Conservation (phyloP, 2,113 vertebrate genomes). For the Pungitius pungitius region DNA sequence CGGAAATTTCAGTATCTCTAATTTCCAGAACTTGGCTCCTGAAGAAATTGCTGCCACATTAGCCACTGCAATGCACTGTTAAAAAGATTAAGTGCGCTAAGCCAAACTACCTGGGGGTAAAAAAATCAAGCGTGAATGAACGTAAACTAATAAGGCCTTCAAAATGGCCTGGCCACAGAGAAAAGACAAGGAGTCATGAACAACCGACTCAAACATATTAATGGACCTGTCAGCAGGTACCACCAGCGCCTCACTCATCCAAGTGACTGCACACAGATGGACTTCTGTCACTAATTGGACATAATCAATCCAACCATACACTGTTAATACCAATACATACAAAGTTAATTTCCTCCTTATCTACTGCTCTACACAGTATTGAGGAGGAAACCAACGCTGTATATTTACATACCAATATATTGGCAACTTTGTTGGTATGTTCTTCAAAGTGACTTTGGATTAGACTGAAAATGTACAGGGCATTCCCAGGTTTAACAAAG, state of each 20-base stretch:
- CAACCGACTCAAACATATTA: slow-evolving; percentile 13
- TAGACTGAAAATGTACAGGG: too few species aligned
- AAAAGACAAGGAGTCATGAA: slow-evolving; percentile 24
- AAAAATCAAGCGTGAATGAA: slow-evolving; percentile 29
- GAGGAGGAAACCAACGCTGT: not conserved
- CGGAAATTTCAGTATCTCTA: not conserved
- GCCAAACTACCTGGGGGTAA: slow-evolving; percentile 41
- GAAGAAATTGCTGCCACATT: not conserved
- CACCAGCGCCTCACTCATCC: not conserved
- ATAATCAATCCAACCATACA: slow-evolving; percentile 32
- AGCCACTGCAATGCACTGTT: too few species aligned
- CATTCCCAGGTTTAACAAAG: too few species aligned
- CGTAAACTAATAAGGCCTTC: slow-evolving; percentile 11
- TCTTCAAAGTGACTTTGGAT: not conserved
- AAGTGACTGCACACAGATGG: slow-evolving; percentile 19
- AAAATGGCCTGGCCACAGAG: slow-evolving; percentile 4
- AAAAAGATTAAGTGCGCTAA: slow-evolving; percentile 42
- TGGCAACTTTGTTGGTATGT: not conserved
- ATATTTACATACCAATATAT: not conserved
- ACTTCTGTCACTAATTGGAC: slow-evolving; percentile 29
- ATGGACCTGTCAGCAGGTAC: slow-evolving; percentile 18
- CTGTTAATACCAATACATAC: too few species aligned
- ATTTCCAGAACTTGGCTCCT: slow-evolving; percentile 11
- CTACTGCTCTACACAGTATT: too few species aligned
- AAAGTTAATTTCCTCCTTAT: slow-evolving; percentile 13